These are phyloP conservation scores for Drosophila multiciliata DNA, from an alignment of 2,888 invertebrate genomes.

Conservation along the genomic window DNA sequence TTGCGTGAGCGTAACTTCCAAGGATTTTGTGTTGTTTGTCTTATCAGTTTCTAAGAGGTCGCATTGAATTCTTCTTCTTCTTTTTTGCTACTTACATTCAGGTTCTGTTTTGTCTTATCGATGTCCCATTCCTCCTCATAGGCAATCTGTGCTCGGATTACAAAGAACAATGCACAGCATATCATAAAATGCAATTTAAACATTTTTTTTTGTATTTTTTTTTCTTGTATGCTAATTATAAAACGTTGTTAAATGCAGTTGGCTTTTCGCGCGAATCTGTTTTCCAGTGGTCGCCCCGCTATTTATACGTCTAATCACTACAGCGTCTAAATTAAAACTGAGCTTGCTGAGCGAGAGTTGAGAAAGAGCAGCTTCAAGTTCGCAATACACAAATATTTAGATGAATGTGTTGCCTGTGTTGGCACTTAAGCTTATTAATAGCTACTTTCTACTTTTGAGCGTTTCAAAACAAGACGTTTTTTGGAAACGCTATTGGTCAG, in stretches of 20 bases:
- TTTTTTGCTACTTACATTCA: slow-evolving; percentile 67
- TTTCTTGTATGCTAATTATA: slow-evolving; percentile 36
- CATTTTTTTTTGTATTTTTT: slow-evolving; percentile 34
- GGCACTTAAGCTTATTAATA: neutral
- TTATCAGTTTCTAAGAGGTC: slow-evolving; percentile 42
- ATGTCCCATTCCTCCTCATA: slow-evolving; percentile 74
- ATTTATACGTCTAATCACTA: slow-evolving; percentile 2
- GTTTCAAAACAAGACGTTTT: neutral
- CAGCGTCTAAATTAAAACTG: slow-evolving; percentile 32
- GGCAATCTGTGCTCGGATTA: slow-evolving; percentile 63
- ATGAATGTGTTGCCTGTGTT: neutral
- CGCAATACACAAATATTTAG: neutral
- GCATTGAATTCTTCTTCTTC: neutral
- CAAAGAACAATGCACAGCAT: slow-evolving; percentile 28
- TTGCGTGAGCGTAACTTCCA: slow-evolving; percentile 7
- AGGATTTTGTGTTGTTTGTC: slow-evolving; percentile 13
- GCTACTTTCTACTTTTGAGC: neutral
- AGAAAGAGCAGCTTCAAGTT: slow-evolving; percentile 21
- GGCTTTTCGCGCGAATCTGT: neutral
- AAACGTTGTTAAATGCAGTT: neutral
- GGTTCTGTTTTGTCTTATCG: slow-evolving; percentile 79
- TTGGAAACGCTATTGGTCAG: neutral
- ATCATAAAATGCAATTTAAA: slow-evolving; percentile 31
- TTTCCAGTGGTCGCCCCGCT: neutral
- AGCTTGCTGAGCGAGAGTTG: slow-evolving; percentile 2